phyloP scores from a whole-genome alignment of 2,888 invertebrate genomes.

The Dynastes maya region DNA sequence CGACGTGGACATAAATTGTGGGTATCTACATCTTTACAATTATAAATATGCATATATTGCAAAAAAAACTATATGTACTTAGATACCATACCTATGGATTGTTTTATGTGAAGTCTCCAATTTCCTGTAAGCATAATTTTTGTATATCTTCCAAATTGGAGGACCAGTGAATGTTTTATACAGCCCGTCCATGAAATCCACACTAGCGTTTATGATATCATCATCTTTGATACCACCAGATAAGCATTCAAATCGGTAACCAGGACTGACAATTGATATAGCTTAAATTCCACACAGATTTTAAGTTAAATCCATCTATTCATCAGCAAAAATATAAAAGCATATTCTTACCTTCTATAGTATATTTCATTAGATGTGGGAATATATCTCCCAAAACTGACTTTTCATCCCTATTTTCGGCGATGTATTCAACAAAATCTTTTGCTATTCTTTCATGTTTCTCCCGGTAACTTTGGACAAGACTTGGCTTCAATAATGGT shows the following conservation, averaged over 20 bases:
- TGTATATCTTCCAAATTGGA: conserved; percentile 71
- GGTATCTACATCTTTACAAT: no score
- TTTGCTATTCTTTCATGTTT: conserved; percentile 69
- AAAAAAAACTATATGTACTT: conserved; percentile 29
- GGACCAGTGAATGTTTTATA: conserved; percentile 71
- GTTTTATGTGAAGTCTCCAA: conserved; percentile 71
- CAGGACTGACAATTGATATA: conserved; percentile 73
- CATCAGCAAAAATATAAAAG: no score
- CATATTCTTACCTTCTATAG: conserved; percentile 67
- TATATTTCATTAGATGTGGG: conserved; percentile 66
- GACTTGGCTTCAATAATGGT: conserved; percentile 70
- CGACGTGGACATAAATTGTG: no score
- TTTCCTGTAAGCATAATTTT: conserved; percentile 71
- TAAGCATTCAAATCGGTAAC: conserved; percentile 70
- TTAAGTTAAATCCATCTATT: background rate
- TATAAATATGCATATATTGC: no score
- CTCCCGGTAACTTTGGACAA: conserved; percentile 69
- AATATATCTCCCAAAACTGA: conserved; percentile 66
- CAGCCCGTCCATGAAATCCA: conserved; percentile 71
- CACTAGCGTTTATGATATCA: conserved; percentile 70
- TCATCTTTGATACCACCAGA: conserved; percentile 60
- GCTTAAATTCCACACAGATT: conserved; percentile 64
- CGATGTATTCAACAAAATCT: conserved; percentile 70
- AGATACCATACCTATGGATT: conserved; percentile 64
- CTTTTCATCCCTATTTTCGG: conserved; percentile 60